Base-by-base conservation (phyloP, 53 echinoderm and acorn worm genomes). In the Stichopus horrens region DNA sequence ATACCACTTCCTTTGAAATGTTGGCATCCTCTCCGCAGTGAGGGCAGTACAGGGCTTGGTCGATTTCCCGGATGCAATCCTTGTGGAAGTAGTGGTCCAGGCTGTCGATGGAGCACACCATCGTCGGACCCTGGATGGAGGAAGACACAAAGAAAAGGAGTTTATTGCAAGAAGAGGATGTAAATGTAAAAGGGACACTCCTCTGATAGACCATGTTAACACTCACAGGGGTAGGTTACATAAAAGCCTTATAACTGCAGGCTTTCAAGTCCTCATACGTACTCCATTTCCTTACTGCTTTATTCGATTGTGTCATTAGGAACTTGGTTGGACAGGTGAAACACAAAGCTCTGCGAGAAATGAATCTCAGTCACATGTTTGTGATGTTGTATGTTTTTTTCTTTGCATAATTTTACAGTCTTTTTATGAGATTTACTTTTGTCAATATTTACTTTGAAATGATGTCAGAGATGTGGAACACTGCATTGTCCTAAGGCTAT, bases 41-140 rank as follows among this genome's bases (percentile, higher is more conserved):
- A 23, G 99, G 99, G 74, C 99, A 99, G 91, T 96, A 99, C 23
- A 99, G 94, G 89, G 93, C 91, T 81, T 94, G 91, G 9, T 93
- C 93, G 9, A 99, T 93, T 86, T 96, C 96, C 6, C 88, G 81
- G 88, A 99, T 99, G 85, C 99, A 99, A n/a, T 94, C 95, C 53
- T 92, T 93, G 92, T 99, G 99, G 89, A 99, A 99, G 65, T 94
- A 91, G 75, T 99, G 99, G 52, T 94, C 93, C 7, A 88, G 78
- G 57, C 92, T 79, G 55, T 99, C 96, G 8, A 93, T 83, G 6
- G 92, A 91, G 63, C 99, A 99, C 23, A 94, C 90, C 90, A 95
- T 91, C 23, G 96, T 88, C 52, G 77, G 55, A 60, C 99, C 99
- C 99, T 97, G 78, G 23, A 73, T 7, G 4, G 9, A 67, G 37